Percentiles rank a stretch among this genome's conserved stretches.
Evolutionary conservation across 2,113 vertebrate genomes (phyloP).

Genomic region (Bambusicola thoracicus): DNA sequence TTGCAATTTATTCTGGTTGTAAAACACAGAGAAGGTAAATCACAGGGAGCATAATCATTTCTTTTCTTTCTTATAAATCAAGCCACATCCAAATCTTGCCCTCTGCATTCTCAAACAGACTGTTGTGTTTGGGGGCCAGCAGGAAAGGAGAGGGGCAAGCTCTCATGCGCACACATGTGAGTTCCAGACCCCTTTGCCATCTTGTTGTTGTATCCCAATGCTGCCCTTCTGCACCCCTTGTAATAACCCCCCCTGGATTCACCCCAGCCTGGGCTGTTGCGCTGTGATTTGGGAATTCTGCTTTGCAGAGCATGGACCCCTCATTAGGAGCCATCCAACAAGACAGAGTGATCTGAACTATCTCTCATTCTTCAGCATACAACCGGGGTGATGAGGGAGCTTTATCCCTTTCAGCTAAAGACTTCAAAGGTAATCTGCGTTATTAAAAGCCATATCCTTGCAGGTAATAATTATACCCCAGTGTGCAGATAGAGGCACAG

Average conservation of each 20-base stretch:
- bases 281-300: not conserved
- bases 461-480: rapidly evolving
- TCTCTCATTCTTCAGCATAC: not conserved
- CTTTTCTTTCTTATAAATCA: slow-evolving; percentile 22
- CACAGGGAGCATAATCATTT: slow-evolving; percentile 7
- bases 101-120: not conserved
- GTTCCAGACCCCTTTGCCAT: not conserved
- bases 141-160: not conserved
- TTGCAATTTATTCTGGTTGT: slow-evolving; percentile 51
- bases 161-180: rapidly evolving
- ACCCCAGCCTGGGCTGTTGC: not conserved
- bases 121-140: not conserved
- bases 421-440: not conserved
- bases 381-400: not conserved
- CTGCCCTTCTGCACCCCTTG: not conserved
- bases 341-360: too few species aligned
- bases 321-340: too few species aligned
- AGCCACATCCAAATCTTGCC: not conserved
- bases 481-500: not conserved
- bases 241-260: not conserved
- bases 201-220: not conserved
- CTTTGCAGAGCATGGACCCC: not conserved
- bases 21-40: slow-evolving; percentile 57
- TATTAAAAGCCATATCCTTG: not conserved
- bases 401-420: not conserved